phyloP scores from a whole-genome alignment of 2,797 vertebrate species.

The Hydrolagus colliei region DNA sequence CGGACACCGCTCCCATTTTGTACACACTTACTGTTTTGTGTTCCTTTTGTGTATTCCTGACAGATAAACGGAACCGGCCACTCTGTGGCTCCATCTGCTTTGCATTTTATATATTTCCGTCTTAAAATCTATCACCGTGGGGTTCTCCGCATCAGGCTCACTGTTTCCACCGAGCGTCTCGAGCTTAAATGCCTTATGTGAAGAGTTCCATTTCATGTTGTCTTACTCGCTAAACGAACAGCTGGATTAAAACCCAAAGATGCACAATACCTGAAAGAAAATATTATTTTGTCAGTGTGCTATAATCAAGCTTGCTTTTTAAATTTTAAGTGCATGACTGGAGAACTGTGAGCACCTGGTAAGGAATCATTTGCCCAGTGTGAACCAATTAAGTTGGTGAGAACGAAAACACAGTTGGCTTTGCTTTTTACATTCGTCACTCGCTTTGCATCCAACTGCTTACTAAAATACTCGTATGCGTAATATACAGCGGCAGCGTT shows the following conservation, averaged over 20 bases:
- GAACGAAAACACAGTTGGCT: slow-evolving; percentile 17
- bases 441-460: slow-evolving; percentile 8
- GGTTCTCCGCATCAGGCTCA: too few relatives aligned
- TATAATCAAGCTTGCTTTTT: not conserved
- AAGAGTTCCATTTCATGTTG: not conserved
- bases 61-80: too few relatives aligned
- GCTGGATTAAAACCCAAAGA: not conserved
- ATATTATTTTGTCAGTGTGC: not conserved
- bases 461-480: slow-evolving; percentile 35
- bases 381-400: slow-evolving; percentile 16
- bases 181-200: too few relatives aligned
- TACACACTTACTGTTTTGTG: too few relatives aligned
- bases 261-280: not conserved
- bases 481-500: slow-evolving; percentile 45
- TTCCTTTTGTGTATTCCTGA: too few relatives aligned
- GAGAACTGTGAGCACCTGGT: slow-evolving; percentile 18
- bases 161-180: too few relatives aligned
- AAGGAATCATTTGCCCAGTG: slow-evolving; percentile 26
- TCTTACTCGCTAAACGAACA: not conserved
- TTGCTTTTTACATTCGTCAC: slow-evolving; percentile 19
- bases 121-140: too few relatives aligned
- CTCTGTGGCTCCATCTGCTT: too few relatives aligned
- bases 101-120: too few relatives aligned
- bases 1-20: too few relatives aligned
- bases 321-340: slow-evolving; percentile 11